Conservation (phyloP, 2,888 invertebrate genomes). For the Phasia obesa region DNA sequence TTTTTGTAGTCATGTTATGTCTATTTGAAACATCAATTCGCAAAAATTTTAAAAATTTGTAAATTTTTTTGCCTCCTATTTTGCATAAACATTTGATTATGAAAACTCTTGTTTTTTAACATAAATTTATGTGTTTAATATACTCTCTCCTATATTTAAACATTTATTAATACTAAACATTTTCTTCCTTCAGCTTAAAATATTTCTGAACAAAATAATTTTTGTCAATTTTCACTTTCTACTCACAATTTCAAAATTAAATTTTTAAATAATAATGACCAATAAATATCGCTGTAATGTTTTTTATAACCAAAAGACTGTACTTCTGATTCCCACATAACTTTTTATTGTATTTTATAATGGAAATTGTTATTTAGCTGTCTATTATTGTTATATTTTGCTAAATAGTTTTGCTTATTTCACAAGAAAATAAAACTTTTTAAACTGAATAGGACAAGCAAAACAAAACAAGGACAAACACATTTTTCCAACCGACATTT, state of each 20-base stretch:
- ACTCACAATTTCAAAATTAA: not conserved
- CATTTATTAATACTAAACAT: too few relatives aligned
- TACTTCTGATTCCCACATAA: not conserved
- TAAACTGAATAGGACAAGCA: not conserved
- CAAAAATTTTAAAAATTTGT: too few relatives aligned
- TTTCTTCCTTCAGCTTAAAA: too few relatives aligned
- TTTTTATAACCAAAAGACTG: slow-evolving; percentile 10
- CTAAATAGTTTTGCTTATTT: slow-evolving; percentile 46
- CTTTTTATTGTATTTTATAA: not conserved
- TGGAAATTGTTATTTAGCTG: slow-evolving; percentile 2
- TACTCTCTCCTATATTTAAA: too few relatives aligned
- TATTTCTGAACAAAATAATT: too few relatives aligned
- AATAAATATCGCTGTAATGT: not conserved
- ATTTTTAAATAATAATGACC: not conserved
- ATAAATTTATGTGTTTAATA: too few relatives aligned
- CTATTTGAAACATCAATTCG: too few relatives aligned
- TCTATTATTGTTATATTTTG: slow-evolving; percentile 8
- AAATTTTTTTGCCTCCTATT: too few relatives aligned
- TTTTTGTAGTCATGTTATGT: too few relatives aligned
- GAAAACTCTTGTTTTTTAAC: too few relatives aligned
- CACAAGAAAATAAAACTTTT: slow-evolving; percentile 1
- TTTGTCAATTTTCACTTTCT: too few relatives aligned
- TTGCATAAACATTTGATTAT: too few relatives aligned
- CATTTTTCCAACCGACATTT: slow-evolving; percentile 7
- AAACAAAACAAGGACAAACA: slow-evolving; percentile 4